Conservation (phyloP, 2,113 vertebrate species). For the Pleuronectes platessa region DNA sequence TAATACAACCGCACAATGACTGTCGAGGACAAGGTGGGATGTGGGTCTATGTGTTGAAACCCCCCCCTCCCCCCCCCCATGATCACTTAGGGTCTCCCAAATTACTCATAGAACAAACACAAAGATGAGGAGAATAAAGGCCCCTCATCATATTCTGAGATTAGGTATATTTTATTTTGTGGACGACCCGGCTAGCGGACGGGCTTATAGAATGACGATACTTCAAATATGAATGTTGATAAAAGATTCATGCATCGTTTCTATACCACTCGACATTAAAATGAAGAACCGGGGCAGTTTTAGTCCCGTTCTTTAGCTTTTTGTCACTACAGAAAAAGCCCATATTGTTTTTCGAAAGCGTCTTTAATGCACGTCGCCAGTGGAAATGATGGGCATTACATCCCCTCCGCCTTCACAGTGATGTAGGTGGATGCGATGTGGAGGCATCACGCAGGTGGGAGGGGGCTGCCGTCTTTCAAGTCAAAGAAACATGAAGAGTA, state of each 20-base stretch:
- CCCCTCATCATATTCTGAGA: slow-evolving; percentile 77
- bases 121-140: slow-evolving; percentile 75
- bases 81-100: slow-evolving; percentile 73
- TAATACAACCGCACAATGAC: slow-evolving; percentile 83
- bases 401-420: slow-evolving; percentile 46
- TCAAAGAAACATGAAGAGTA: slow-evolving; percentile 8
- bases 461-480: slow-evolving; percentile 41
- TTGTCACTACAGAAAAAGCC: slow-evolving; percentile 47
- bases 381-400: slow-evolving; percentile 46
- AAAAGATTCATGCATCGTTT: slow-evolving; percentile 68
- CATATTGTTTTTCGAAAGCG: slow-evolving; percentile 52
- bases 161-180: slow-evolving; percentile 72
- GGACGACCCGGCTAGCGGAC: slow-evolving; percentile 48
- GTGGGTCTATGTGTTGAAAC: slow-evolving; percentile 36
- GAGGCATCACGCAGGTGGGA: slow-evolving; percentile 26
- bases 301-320: slow-evolving; percentile 21
- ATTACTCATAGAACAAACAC: slow-evolving; percentile 82
- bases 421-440: slow-evolving; percentile 30
- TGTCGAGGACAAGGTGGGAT: slow-evolving; percentile 74
- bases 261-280: slow-evolving; percentile 47
- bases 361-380: slow-evolving; percentile 45
- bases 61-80: no score
- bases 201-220: slow-evolving; percentile 66
- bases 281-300: slow-evolving; percentile 41
- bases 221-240: slow-evolving; percentile 68